Conservation (phyloP, 2,113 vertebrate genomes). For the Vimba vimba region DNA sequence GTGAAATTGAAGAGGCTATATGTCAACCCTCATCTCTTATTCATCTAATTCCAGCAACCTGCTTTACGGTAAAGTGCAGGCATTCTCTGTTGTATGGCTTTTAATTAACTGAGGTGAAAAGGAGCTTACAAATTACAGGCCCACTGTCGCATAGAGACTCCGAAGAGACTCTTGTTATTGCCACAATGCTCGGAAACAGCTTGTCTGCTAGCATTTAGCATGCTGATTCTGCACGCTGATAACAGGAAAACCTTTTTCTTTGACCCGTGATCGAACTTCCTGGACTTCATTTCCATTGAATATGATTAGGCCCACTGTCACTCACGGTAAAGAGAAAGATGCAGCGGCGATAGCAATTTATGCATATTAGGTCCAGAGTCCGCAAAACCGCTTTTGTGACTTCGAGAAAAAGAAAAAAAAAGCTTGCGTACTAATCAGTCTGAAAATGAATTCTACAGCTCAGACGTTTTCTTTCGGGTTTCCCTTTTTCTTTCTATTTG, state of each 20-base stretch:
- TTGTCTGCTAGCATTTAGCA: constrained; percentile 53
- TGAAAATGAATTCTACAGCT: constrained; percentile 85
- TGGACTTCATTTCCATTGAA: constrained; percentile 57
- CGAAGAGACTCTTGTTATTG: constrained; percentile 14
- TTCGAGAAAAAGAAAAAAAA: constrained; percentile 76
- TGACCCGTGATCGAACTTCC: constrained; percentile 49
- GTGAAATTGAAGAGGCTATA: constrained; percentile 53
- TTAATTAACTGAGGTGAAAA: constrained; percentile 53
- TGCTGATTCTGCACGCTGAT: constrained; percentile 38
- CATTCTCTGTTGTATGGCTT: constrained; percentile 45
- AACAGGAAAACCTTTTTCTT: constrained; percentile 41
- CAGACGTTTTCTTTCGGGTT: constrained; percentile 74
- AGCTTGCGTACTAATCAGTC: constrained; percentile 72
- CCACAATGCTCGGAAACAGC: constrained; percentile 39
- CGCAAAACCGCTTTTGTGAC: constrained; percentile 78
- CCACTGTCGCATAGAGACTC: constrained; percentile 2
- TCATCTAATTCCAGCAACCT: constrained; percentile 55
- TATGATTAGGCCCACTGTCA: constrained; percentile 69
- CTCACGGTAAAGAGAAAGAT: constrained; percentile 70
- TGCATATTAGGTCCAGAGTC: constrained; percentile 70
- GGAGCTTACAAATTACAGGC: constrained; percentile 33
- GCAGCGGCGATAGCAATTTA: constrained; percentile 71
- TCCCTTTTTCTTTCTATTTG: constrained; percentile 48
- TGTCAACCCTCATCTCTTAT: constrained; percentile 55
- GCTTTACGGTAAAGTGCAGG: constrained; percentile 46